A percentile compares a stretch with the other conserved stretches of the same genome.
phyloP scores from a whole-genome alignment of 2,888 invertebrate species.

The Oegoconia quadripuncta region DNA sequence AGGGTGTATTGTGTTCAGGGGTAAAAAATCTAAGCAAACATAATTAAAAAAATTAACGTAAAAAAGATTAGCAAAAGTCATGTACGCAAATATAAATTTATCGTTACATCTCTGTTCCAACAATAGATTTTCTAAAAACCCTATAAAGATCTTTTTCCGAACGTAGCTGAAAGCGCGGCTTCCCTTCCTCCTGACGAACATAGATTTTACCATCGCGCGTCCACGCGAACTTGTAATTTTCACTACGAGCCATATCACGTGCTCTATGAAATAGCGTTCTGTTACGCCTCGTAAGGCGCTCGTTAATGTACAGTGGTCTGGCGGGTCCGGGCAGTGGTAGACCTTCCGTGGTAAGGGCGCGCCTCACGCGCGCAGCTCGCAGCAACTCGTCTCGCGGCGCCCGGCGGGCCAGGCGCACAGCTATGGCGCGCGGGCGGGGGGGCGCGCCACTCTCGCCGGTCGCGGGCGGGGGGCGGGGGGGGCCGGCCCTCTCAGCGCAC shows the following conservation, averaged over 20 bases:
- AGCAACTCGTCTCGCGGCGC: conserved; percentile 17
- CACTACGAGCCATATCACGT: neutral
- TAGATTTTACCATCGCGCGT: conserved; percentile 4
- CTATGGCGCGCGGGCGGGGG: conserved; percentile 13
- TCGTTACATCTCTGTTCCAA: neutral
- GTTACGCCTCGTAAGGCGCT: conserved; percentile 4
- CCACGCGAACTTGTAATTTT: conserved; percentile 2
- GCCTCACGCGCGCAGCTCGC: conserved; percentile 17
- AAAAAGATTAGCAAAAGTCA: neutral
- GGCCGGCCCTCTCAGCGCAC: too few species aligned
- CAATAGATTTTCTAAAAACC: neutral
- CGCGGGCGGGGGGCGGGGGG: neutral
- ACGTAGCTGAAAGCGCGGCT: neutral
- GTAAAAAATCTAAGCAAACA: neutral
- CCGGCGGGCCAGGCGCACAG: conserved; percentile 17
- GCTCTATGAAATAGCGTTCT: conserved; percentile 4
- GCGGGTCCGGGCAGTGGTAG: conserved; percentile 1
- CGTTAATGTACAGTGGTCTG: conserved; percentile 1
- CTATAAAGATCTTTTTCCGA: neutral
- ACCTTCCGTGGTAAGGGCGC: conserved; percentile 12
- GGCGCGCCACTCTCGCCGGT: neutral
- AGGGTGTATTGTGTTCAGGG: neutral
- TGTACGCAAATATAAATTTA: too few species aligned
- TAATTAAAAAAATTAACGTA: neutral
- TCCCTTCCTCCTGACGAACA: conserved; percentile 2